Evolutionary conservation across 2,797 vertebrate genomes (phyloP).

Genomic region (Buceros bicornis): DNA sequence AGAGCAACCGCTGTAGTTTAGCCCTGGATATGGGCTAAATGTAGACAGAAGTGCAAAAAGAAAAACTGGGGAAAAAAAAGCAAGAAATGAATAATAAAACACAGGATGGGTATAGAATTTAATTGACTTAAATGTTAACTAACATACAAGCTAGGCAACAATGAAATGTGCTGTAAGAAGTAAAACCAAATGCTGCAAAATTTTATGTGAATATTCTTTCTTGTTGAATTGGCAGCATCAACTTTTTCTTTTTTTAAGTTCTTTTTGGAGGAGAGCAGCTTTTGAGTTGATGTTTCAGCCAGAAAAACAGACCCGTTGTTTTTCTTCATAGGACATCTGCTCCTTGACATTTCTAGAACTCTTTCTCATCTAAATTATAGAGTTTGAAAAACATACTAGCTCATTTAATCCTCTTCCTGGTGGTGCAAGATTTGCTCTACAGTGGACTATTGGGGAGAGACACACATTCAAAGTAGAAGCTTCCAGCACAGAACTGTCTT

Average conservation of each 20-base stretch:
- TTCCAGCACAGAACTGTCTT: not conserved
- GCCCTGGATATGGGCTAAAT: too few relatives aligned
- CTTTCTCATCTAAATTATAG: not conserved
- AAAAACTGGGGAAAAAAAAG: not conserved
- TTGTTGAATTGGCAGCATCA: not conserved
- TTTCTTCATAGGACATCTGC: not conserved
- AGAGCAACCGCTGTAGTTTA: too few relatives aligned
- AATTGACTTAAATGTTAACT: not conserved
- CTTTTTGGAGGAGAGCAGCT: not conserved
- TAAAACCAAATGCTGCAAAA: not conserved
- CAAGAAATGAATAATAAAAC: not conserved
- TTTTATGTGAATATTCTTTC: not conserved
- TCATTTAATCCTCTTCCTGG: not conserved
- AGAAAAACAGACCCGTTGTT: not conserved
- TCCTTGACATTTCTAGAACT: not conserved
- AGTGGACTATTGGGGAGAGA: not conserved
- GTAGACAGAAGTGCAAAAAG: not conserved
- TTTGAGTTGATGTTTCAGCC: not conserved
- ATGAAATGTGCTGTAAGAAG: not conserved
- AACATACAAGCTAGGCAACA: not conserved
- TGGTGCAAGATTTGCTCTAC: not conserved
- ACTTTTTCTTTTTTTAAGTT: not conserved
- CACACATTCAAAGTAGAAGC: not conserved
- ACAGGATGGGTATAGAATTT: not conserved
- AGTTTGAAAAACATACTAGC: not conserved